phyloP scores from a whole-genome alignment of 1,140 invertebrate genomes.

The Drosophila pallidifrons region DNA sequence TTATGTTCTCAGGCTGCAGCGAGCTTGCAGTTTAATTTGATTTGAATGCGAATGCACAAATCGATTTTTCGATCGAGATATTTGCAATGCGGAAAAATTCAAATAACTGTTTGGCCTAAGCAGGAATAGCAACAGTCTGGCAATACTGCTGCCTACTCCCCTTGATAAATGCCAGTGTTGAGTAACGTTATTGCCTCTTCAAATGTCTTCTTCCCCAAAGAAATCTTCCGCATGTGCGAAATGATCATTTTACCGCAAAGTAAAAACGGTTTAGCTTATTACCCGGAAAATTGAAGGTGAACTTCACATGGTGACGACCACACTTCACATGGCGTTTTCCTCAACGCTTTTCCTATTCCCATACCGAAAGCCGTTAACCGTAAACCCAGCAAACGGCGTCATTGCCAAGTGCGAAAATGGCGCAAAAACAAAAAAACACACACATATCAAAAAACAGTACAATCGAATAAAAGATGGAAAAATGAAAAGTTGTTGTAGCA shows the following conservation, averaged over 20 bases:
- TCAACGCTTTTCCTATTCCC: slow-evolving; percentile 48
- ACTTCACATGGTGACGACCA: slow-evolving; percentile 45
- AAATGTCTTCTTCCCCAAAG: slow-evolving; percentile 1
- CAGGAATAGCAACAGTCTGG: slow-evolving; percentile 1
- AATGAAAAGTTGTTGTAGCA: slow-evolving; percentile 13
- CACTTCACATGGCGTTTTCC: slow-evolving; percentile 42
- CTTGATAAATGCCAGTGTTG: background rate
- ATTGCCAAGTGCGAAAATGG: slow-evolving; percentile 41
- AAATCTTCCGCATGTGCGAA: slow-evolving; percentile 19
- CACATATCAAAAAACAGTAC: slow-evolving; percentile 37
- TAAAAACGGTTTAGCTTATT: slow-evolving; percentile 59
- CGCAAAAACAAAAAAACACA: slow-evolving; percentile 4
- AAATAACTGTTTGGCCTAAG: background rate
- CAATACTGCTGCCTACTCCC: background rate
- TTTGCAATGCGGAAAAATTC: background rate
- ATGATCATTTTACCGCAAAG: slow-evolving; percentile 38
- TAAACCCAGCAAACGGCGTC: slow-evolving; percentile 29
- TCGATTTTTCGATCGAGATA: slow-evolving; percentile 7
- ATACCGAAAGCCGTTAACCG: slow-evolving; percentile 36
- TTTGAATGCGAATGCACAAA: slow-evolving; percentile 24
- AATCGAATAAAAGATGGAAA: slow-evolving; percentile 13
- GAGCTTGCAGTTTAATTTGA: slow-evolving; percentile 26
- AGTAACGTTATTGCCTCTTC: background rate
- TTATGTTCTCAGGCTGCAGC: slow-evolving; percentile 53
- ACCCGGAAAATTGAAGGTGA: slow-evolving; percentile 74